Conservation (phyloP, 2,888 invertebrate species). For the Cryptophagus acutangulus region DNA sequence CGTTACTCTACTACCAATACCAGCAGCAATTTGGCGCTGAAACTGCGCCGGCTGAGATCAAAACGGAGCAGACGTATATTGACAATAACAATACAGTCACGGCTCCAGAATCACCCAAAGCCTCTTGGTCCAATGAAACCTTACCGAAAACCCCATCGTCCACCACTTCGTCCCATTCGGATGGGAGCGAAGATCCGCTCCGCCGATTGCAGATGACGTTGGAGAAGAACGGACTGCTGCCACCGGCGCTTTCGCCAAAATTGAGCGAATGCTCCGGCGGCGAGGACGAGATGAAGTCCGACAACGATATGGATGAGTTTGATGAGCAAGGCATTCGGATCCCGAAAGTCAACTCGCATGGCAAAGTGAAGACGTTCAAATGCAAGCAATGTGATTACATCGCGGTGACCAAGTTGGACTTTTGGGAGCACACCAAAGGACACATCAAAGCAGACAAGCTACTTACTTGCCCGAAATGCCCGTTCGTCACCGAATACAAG, state of each 20-base stretch:
- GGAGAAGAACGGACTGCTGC: conserved; percentile 34
- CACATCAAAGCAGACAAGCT: conserved; percentile 94
- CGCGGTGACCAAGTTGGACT: conserved; percentile 82
- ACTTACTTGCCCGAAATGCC: conserved; percentile 85
- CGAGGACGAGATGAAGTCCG: conserved; percentile 51
- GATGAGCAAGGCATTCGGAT: conserved; percentile 58
- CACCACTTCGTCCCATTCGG: conserved; percentile 40
- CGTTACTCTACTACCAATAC: background rate
- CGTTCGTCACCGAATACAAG: conserved; percentile 97
- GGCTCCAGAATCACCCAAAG: conserved; percentile 54
- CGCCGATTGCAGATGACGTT: conserved; percentile 42
- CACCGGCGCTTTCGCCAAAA: conserved; percentile 31
- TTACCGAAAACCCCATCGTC: no score
- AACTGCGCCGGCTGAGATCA: conserved; percentile 12
- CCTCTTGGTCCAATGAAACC: conserved; percentile 37
- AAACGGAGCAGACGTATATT: no score
- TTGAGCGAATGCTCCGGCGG: conserved; percentile 46
- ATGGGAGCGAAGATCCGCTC: conserved; percentile 33
- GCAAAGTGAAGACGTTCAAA: conserved; percentile 81
- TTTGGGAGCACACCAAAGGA: conserved; percentile 85
- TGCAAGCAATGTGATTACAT: conserved; percentile 90
- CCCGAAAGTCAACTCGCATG: conserved; percentile 61
- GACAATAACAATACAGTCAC: conserved; percentile 48
- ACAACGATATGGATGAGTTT: conserved; percentile 49
- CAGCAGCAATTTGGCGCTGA: background rate